Base-by-base conservation (phyloP, 2,113 vertebrate species). In the Rhineura floridana region DNA sequence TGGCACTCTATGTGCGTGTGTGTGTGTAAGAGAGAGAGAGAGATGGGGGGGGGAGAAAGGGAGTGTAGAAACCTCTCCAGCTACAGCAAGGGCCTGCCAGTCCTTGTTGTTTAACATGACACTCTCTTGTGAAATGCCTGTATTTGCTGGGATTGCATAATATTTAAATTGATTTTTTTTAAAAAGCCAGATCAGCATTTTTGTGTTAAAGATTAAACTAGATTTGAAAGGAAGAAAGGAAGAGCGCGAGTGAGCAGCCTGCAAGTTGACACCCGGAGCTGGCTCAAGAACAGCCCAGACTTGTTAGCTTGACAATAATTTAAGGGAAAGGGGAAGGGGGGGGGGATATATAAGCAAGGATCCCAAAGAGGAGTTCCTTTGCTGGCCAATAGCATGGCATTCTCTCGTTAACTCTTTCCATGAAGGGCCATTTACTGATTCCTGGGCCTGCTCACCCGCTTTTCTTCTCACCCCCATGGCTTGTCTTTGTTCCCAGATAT, bases 201-300 rank as follows among this genome's bases (percentile, higher is more conserved):
- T 72, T 30, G 30, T 2, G 94, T 95, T 95, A 96, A 95, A 84
- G 17, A 95, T 96, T 96, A 96, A 95, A 89, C 93, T 80, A 0
- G 84, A 89, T 73, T 33, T 39, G 69, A 0, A 46, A 39, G 42
- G 28, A 33, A 52, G n/a, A 6, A 39, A 70, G 9, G 10, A 23
- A 3, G 4, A 1, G 63, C 86, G 84, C 77, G 84, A 3, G 13
- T 17, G 15, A 2, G 17, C 89, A 2, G 23, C n/a, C 80, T 0
- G 19, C 23, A 82, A 87, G 75, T 7, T 84, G n/a, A 63, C 59
- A 3, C 19, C 72, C 33, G 0, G 48, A 15, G 52, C 76, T 23
- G 0, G 67, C 17, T 5, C 19, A 1, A 3, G 48, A 52, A 39
- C 28, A 55, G 80, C 75, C 62, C 3, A 4, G 52, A 65, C 44